These are phyloP conservation scores for Drosophila prosaltans DNA, from an alignment of 1,140 invertebrate species.

Conservation along the genomic window DNA sequence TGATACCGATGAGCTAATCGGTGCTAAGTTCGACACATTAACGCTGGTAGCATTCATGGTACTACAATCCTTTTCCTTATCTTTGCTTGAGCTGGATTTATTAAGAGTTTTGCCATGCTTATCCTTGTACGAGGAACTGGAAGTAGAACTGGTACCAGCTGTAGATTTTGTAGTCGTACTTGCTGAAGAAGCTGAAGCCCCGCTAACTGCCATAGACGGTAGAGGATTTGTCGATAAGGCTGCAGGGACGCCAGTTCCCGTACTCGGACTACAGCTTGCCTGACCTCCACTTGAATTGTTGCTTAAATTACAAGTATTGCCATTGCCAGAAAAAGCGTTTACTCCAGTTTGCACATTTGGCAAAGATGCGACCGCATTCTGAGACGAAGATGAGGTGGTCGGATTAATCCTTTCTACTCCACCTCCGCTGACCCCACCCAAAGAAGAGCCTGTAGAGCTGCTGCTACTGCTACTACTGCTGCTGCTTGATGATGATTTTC, in stretches of 20 bases:
- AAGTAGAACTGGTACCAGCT: conserved; percentile 49
- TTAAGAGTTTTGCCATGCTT: conserved; percentile 76
- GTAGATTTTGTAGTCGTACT: conserved; percentile 43
- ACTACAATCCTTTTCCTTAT: conserved; percentile 73
- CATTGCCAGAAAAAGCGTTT: not conserved
- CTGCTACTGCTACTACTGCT: conserved; percentile 42
- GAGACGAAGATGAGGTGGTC: not conserved
- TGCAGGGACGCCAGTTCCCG: not conserved
- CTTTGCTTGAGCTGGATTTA: conserved; percentile 74
- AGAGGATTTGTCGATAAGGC: not conserved
- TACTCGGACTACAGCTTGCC: not conserved
- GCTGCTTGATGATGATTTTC: conserved; percentile 56
- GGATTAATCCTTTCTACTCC: not conserved
- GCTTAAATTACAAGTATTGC: conserved; percentile 20
- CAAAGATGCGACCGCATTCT: not conserved
- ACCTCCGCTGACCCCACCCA: not conserved
- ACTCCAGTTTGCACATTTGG: conserved; percentile 9
- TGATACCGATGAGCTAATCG: conserved; percentile 41
- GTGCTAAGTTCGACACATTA: conserved; percentile 64
- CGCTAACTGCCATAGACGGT: not conserved
- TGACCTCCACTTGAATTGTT: conserved; percentile 13
- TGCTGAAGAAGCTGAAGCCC: conserved; percentile 26
- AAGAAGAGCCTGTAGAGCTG: conserved; percentile 6
- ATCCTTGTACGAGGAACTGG: conserved; percentile 67
- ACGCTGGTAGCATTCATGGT: conserved; percentile 41